Conservation (phyloP, 2,888 invertebrate species). For the Carcina quercana region DNA sequence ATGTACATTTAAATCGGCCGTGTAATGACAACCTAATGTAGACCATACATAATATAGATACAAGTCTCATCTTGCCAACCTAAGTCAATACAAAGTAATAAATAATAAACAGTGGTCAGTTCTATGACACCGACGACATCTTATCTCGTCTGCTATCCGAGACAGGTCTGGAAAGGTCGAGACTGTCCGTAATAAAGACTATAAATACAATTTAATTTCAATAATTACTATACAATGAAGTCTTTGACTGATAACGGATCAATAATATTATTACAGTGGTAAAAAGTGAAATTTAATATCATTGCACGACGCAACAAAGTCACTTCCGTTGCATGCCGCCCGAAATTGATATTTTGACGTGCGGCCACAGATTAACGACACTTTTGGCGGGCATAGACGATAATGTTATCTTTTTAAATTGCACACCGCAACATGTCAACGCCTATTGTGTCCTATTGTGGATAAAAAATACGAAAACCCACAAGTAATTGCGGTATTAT, state of each 20-base stretch:
- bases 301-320: constrained; percentile 39
- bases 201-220: constrained; percentile 69
- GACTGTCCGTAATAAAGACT: constrained; percentile 42
- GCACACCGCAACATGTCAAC: constrained; percentile 65
- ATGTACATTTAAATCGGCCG: too few species aligned
- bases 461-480: constrained; percentile 39
- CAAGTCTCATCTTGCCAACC: constrained; percentile 16
- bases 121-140: constrained; percentile 53
- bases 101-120: constrained; percentile 55
- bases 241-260: constrained; percentile 66
- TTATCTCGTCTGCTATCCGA: constrained; percentile 39
- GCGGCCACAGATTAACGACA: too few species aligned
- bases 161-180: constrained; percentile 42
- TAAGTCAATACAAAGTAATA: constrained; percentile 38
- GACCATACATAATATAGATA: not conserved
- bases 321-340: constrained; percentile 53
- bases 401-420: constrained; percentile 46
- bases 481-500: constrained; percentile 60
- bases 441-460: constrained; percentile 57
- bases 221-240: constrained; percentile 61
- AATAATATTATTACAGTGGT: constrained; percentile 31
- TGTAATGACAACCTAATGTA: not conserved
- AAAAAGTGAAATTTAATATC: constrained; percentile 52
- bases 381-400: constrained; percentile 45
- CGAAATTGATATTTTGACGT: constrained; percentile 26